These are phyloP conservation scores for Ypsolopha sequella DNA, from an alignment of 2,888 invertebrate genomes.

Conservation along the genomic window DNA sequence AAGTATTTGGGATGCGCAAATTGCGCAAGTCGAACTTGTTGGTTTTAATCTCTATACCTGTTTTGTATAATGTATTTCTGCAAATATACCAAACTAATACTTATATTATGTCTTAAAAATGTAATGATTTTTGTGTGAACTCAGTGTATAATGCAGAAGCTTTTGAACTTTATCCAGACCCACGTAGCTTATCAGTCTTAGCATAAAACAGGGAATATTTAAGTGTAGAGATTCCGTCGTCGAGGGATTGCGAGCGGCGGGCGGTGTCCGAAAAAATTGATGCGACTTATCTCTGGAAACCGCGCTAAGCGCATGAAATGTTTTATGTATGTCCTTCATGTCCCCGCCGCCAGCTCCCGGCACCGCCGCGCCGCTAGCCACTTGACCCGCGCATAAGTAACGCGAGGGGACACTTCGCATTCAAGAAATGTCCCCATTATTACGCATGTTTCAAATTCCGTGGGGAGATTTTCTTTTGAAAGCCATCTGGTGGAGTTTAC, in stretches of 20 bases:
- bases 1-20: too few species aligned
- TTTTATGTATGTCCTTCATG: conserved; percentile 39
- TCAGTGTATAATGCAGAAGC: too few species aligned
- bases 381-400: conserved; percentile 14
- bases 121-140: too few species aligned
- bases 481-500: not conserved
- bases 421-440: conserved; percentile 36
- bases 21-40: too few species aligned
- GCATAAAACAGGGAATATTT: conserved; percentile 58
- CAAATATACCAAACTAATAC: too few species aligned
- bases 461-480: not conserved
- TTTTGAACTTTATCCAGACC: too few species aligned
- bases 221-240: conserved; percentile 40
- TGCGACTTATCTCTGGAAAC: conserved; percentile 53
- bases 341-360: conserved; percentile 1
- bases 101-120: too few species aligned
- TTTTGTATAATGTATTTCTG: too few species aligned
- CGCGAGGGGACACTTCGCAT: conserved; percentile 32
- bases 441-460: conserved; percentile 23
- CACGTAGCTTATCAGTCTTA: conserved; percentile 33
- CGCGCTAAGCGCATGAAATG: conserved; percentile 37
- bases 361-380: conserved; percentile 7
- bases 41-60: too few species aligned
- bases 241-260: conserved; percentile 54
- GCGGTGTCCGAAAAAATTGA: conserved; percentile 45